A percentile compares a stretch with the other conserved stretches of the same genome.
These are phyloP conservation scores for Streptopelia turtur DNA, from an alignment of 2,797 vertebrate genomes.

Conservation along the genomic window DNA sequence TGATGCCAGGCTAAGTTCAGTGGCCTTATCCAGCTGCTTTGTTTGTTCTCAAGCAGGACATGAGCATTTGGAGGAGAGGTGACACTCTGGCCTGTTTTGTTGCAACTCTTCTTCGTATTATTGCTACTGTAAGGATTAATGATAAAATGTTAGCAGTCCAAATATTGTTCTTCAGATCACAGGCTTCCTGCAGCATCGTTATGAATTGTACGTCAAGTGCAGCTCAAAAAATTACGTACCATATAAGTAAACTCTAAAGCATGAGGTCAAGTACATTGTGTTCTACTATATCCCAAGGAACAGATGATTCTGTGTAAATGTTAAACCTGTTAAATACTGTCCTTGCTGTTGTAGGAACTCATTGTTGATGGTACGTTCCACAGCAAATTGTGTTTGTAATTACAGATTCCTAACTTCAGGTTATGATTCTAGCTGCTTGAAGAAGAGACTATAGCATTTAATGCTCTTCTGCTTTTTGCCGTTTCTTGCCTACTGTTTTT, in stretches of 20 bases:
- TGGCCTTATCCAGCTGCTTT: accelerated
- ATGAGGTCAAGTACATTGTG: not conserved
- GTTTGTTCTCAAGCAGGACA: not conserved
- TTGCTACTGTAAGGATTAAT: not conserved
- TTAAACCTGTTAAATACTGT: not conserved
- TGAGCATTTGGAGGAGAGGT: not conserved
- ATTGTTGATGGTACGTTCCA: not conserved
- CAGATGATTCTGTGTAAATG: not conserved
- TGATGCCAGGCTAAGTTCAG: not conserved
- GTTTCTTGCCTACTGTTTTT: not conserved
- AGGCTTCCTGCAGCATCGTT: not conserved
- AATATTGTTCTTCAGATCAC: not conserved
- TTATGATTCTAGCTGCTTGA: not conserved
- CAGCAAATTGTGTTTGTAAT: not conserved
- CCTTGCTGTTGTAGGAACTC: not conserved
- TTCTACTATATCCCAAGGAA: not conserved
- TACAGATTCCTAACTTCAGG: not conserved
- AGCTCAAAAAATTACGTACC: not conserved
- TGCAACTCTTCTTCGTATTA: not conserved
- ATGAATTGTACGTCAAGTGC: not conserved
- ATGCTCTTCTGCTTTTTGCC: not conserved
- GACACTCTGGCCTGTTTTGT: not conserved
- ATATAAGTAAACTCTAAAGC: not conserved
- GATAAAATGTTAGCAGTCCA: not conserved
- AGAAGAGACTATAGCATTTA: not conserved